Evolutionary conservation across 2,797 vertebrate species (phyloP).

Genomic region (Clarias platycephalus): DNA sequence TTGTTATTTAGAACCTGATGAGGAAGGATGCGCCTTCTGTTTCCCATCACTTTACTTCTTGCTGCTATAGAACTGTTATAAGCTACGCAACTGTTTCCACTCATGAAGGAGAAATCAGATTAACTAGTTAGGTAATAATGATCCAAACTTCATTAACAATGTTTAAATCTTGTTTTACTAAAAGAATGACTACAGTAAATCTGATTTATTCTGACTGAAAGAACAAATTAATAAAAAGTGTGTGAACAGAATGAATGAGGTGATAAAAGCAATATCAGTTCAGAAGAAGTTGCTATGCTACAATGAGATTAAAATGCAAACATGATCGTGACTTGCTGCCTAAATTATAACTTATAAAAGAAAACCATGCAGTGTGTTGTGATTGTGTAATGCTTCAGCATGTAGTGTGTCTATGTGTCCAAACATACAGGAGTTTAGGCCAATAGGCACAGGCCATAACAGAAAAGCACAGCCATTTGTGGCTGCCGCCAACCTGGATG

Average conservation of each 20-base stretch:
- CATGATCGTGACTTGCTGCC: neutral
- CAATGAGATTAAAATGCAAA: neutral
- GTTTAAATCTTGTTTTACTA: neutral
- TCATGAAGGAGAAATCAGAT: neutral
- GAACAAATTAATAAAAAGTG: neutral
- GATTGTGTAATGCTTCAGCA: slow-evolving; percentile 61
- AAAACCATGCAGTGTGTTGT: neutral
- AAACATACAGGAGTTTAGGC: slow-evolving; percentile 83
- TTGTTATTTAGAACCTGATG: neutral
- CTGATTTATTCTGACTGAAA: neutral
- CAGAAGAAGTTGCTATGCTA: neutral
- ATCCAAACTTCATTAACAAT: slow-evolving; percentile 1
- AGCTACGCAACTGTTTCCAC: neutral
- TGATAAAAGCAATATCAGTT: neutral
- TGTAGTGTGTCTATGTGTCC: slow-evolving; percentile 73
- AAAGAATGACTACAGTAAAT: neutral
- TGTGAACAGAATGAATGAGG: neutral
- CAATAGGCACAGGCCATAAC: slow-evolving; percentile 86
- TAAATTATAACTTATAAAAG: neutral
- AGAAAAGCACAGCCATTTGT: slow-evolving; percentile 87
- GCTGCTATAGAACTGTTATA: neutral
- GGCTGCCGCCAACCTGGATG: slow-evolving; percentile 85
- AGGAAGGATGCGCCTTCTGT: neutral
- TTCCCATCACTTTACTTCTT: neutral
- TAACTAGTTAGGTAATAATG: slow-evolving; percentile 1